Evolutionary conservation across 2,113 vertebrate genomes (phyloP).

Genomic region (pig (Sus scrofa)): T2T-Sscrofa CM000817.6:9642501-9643000

Average conservation of each 20-base stretch:
- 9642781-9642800: background rate
- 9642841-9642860: background rate
- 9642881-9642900: no score
- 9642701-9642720: background rate
- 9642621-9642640: no score
- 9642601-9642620: background rate
- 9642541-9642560: background rate
- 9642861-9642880: rapidly evolving
- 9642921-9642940: background rate
- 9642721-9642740: background rate
- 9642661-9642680: background rate
- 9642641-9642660: background rate
- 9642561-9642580: no score
- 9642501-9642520: background rate
- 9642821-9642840: background rate
- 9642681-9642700: background rate
- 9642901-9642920: no score
- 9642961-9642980: no score
- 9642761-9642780: background rate
- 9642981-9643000: background rate
- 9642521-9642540: background rate
- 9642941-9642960: background rate
- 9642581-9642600: no score
- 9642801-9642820: background rate
- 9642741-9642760: background rate